Evolutionary conservation across 2,113 vertebrate species (phyloP).

Genomic region (Gopherus flavomarginatus): DNA sequence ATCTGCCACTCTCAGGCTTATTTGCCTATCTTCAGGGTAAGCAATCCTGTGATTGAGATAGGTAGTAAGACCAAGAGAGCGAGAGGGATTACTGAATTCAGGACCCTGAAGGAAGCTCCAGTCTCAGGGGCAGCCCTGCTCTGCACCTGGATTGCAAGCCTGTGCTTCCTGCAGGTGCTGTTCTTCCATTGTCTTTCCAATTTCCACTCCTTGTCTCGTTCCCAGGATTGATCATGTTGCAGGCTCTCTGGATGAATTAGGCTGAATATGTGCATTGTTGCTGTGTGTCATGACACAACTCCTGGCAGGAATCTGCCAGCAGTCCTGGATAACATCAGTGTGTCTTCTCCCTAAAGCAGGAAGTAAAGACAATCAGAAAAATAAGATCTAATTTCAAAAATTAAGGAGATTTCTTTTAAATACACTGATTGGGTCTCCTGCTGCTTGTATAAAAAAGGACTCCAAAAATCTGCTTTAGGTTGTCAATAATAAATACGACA

Average conservation of each 20-base stretch:
- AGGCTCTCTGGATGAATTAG: not conserved
- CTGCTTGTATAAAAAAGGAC: not conserved
- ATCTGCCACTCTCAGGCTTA: not conserved
- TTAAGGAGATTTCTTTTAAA: not conserved
- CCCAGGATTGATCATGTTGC: not conserved
- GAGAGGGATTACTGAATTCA: not conserved
- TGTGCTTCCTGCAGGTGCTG: not conserved
- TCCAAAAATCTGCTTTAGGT: not conserved
- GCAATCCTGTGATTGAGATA: not conserved
- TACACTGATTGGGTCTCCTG: not conserved
- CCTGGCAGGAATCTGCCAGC: not conserved
- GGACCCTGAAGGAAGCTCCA: rapidly evolving
- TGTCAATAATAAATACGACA: not conserved
- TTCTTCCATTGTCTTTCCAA: not conserved
- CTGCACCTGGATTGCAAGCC: not conserved
- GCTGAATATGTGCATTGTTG: not conserved
- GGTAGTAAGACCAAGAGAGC: too few species aligned
- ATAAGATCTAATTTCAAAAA: not conserved
- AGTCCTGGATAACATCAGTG: not conserved
- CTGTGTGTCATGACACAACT: not conserved
- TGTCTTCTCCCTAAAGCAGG: not conserved
- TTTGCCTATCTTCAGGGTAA: too few species aligned
- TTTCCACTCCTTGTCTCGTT: not conserved
- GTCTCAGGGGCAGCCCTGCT: not conserved
- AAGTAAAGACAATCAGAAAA: not conserved